Evolutionary conservation across 1,140 invertebrate genomes (phyloP), one percentile per base, ranked within the genome.

Genomic region (Cyclina sinensis): DNA sequence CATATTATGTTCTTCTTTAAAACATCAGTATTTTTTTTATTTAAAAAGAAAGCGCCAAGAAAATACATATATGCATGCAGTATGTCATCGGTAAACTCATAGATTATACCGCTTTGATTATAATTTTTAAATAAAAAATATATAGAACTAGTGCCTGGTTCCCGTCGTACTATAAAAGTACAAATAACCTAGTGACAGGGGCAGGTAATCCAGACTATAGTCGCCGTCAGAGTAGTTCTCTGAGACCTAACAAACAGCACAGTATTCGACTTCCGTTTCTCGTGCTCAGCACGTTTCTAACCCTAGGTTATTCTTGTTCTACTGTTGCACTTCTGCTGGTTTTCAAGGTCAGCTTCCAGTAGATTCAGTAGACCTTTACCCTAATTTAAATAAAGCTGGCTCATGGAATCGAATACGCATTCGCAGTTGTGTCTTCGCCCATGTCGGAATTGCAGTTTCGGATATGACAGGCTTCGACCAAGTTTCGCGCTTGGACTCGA

Each of bases 321-420:
- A 27, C 65, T 70, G 21, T 37, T 70, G 65, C 65, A 70, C 65
- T 70, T 70, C 65, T 70, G 65, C 32, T 35, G 65, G 32, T 70
- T 70, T 70, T 70, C 65, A 70, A 70, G 65, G 65, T 70, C 65
- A 70, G 65, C 65, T 70, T 70, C 35, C 65, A 37, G 65, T n/a
- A 37, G 30, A 70, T 70, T 37, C 21, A 70, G 65, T 37, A 39
- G 16, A n/a, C 14, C 27, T 2, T 35, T 70, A 5, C 5, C 4
- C 21, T 65, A 1, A 37, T 16, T 18, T 18, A 16, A 2, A 70
- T 27, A 70, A 70, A 70, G 65, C 65, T 70, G 65, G 21, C 65
- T 70, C 65, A 70, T n/a, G 65, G 35, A 70, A 70, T 37, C 9
- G 65, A 70, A 39, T 70, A 37, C 65, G 35, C 21, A 1, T 4